Base-by-base conservation (phyloP, 2,113 vertebrate species). In the Pluvialis apricaria region DNA sequence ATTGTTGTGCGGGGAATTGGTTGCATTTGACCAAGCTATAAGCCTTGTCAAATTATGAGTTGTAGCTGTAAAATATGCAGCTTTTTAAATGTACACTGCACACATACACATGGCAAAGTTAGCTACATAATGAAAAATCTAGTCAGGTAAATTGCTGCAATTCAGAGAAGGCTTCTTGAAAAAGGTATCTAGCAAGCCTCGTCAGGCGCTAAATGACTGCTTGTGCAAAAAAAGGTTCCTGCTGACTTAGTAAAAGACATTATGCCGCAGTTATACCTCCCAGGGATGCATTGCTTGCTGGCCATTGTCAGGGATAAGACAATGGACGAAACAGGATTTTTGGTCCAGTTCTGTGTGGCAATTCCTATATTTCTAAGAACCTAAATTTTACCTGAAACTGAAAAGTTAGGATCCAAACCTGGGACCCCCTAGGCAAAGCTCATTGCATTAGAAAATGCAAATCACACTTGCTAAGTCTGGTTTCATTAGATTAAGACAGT, bases 141-240 rank as follows among this genome's bases (percentile, higher is more conserved):
- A 82, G 78, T 90, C 80, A 88, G 76, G 82, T 78, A 92, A 91
- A 93, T 94, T 91, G 87, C 82, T 95, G 82, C 76, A 92, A 64
- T 95, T 93, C 76, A 73, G 78, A 47, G n/a, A 72, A 82, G 12
- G 15, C 72, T 93, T 55, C 68, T 81, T 90, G 42, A 52, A 77
- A 83, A 92, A 68, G 42, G 60, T 47, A 62, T 29, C 79, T 62
- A 90, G 79, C n/a, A 60, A 82, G 44, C 4, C 19, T 94, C 2
- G 8, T 86, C 96, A 93, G 88, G 58, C 1, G 2, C 75, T 83
- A 73, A 96, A 90, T 66, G 66, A 20, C 58, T 91, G 87, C 72
- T 62, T 66, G 60, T 75, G 71, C 51, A 73, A 57, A 62, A 87
- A 57, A 55, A 22, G 19, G 36, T 20, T 92, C 84, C 89, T 94